Conservation (phyloP, 2,113 vertebrate species). For the Xiphorhynchus elegans region DNA sequence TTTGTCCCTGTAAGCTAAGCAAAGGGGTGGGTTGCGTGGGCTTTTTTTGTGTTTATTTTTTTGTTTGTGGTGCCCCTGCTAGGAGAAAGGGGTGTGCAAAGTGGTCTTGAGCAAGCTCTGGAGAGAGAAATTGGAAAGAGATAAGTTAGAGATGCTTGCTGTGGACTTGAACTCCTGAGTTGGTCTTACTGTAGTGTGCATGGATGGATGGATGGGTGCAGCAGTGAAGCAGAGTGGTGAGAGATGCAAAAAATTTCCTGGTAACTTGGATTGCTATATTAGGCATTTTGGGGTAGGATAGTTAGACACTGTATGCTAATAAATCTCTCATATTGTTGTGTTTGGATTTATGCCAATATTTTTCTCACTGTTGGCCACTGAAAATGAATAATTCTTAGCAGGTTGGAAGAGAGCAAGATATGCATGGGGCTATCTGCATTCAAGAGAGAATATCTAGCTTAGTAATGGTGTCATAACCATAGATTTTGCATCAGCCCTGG, state of each 20-base stretch:
- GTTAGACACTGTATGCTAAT: background rate
- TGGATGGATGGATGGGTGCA: background rate
- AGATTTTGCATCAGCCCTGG: background rate
- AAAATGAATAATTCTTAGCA: background rate
- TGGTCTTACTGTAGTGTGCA: background rate
- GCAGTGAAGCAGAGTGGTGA: background rate
- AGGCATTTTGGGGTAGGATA: background rate
- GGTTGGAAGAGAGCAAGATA: background rate
- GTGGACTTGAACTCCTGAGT: background rate
- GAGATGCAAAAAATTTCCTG: background rate
- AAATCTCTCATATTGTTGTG: background rate
- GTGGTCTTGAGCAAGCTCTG: background rate
- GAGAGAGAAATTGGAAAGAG: background rate
- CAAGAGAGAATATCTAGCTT: background rate
- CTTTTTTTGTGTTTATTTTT: background rate
- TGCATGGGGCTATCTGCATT: background rate
- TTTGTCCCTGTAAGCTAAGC: constrained; percentile 32
- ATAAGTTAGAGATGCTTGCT: background rate
- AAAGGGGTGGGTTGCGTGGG: constrained; percentile 11
- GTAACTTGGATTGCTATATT: background rate
- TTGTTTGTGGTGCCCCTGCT: background rate
- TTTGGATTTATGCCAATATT: background rate
- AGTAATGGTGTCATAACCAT: background rate
- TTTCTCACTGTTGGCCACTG: background rate
- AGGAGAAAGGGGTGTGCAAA: background rate